These are phyloP conservation scores for Chloromyia formosa DNA, from an alignment of 2,888 invertebrate species.

Conservation along the genomic window DNA sequence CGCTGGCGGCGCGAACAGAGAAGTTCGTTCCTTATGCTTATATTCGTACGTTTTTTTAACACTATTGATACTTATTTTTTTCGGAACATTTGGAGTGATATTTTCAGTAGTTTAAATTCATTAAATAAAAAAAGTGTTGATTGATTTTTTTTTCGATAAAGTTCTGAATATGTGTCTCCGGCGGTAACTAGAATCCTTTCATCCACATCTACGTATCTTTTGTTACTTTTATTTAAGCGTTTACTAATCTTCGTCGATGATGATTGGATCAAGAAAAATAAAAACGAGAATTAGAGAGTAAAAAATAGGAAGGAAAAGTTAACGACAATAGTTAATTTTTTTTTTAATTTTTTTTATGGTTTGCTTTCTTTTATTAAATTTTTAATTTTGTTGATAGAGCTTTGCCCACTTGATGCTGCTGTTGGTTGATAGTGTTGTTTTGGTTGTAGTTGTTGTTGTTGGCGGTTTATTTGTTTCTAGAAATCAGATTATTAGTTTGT, in stretches of 20 bases:
- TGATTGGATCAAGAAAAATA: constrained; percentile 29
- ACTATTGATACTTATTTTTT: constrained; percentile 7
- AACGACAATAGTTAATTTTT: constrained; percentile 4
- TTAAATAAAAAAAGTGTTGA: constrained; percentile 4
- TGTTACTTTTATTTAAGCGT: constrained; percentile 14
- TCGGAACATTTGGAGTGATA: constrained; percentile 9
- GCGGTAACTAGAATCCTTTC: constrained; percentile 45
- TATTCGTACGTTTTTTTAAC: constrained; percentile 1
- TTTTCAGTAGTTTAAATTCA: constrained; percentile 9
- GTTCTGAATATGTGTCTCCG: constrained; percentile 34
- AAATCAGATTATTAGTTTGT: constrained; percentile 43
- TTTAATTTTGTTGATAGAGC: constrained; percentile 10
- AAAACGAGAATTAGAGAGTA: background rate
- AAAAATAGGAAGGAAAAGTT: constrained; percentile 48
- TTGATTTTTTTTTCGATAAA: constrained; percentile 16
- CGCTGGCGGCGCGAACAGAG: background rate
- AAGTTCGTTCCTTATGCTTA: background rate
- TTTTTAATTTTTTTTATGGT: constrained; percentile 21
- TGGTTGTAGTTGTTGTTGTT: constrained; percentile 21
- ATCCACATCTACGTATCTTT: constrained; percentile 37
- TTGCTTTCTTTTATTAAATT: constrained; percentile 23
- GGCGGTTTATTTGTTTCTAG: constrained; percentile 25
- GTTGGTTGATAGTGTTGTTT: constrained; percentile 42
- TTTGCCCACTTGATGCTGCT: constrained; percentile 21
- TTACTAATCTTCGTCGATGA: background rate